These are phyloP conservation scores for Myotis pilosus DNA, from an alignment of 2,797 vertebrate species.

Conservation along the genomic window DNA sequence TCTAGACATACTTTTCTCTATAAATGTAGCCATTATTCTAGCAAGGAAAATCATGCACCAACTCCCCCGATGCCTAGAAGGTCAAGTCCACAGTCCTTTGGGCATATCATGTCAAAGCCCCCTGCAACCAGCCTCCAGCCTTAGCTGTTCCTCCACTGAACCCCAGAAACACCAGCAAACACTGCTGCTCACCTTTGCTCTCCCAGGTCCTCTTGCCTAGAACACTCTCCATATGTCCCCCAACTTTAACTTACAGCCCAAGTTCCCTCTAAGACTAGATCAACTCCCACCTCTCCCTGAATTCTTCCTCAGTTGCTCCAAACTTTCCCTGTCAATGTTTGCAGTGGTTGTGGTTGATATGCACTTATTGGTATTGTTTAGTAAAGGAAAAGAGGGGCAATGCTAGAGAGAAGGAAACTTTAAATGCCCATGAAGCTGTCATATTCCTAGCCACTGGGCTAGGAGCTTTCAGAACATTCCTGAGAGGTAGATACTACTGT, in stretches of 20 bases:
- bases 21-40: not conserved
- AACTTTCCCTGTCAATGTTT: not conserved
- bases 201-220: not conserved
- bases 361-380: not conserved
- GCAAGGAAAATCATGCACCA: not conserved
- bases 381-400: not conserved
- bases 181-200: not conserved
- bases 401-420: not conserved
- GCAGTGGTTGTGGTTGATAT: not conserved
- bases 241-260: not conserved
- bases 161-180: not conserved
- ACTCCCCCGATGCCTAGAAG: not conserved
- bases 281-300: not conserved
- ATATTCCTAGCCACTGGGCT: not conserved
- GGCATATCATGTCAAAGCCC: not conserved
- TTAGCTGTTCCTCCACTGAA: fast-evolving
- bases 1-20: not conserved
- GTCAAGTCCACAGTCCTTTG: not conserved
- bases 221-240: not conserved
- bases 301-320: not conserved
- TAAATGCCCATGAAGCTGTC: not conserved
- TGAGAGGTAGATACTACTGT: not conserved
- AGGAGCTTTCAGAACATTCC: not conserved
- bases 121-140: not conserved
- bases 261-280: not conserved